These are phyloP conservation scores for Numenius phaeopus DNA, from an alignment of 2,797 vertebrate species.

Conservation along the genomic window DNA sequence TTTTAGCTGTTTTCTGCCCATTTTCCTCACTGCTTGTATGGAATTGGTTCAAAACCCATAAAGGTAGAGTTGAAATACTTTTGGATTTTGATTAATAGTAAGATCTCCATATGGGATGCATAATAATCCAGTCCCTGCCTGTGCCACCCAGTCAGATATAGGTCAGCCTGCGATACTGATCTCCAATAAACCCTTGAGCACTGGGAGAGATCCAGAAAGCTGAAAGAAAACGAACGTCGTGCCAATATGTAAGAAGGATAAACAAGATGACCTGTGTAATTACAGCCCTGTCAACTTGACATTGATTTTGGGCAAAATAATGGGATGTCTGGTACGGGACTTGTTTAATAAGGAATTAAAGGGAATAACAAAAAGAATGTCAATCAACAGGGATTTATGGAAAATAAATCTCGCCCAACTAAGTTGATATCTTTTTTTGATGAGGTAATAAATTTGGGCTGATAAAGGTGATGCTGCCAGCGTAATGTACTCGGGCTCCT, in stretches of 20 bases:
- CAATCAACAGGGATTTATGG: constrained; percentile 61
- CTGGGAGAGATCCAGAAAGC: constrained; percentile 20
- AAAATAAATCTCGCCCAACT: constrained; percentile 41
- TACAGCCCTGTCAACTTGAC: constrained; percentile 40
- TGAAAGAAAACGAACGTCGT: not conserved
- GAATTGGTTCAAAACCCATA: not conserved
- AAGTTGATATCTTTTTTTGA: constrained; percentile 58
- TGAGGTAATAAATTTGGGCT: constrained; percentile 53
- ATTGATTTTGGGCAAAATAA: constrained; percentile 64
- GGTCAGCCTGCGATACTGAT: not conserved
- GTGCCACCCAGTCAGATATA: not conserved
- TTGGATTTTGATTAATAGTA: not conserved
- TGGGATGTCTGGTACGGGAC: constrained; percentile 38
- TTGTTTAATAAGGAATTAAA: constrained; percentile 70
- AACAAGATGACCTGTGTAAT: constrained; percentile 64
- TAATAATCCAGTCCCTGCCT: not conserved
- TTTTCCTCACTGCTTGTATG: not conserved
- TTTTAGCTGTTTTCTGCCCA: not conserved
- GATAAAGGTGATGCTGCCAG: constrained; percentile 41
- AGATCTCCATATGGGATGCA: not conserved
- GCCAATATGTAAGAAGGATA: constrained; percentile 46
- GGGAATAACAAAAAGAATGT: constrained; percentile 56
- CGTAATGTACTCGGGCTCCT: not conserved
- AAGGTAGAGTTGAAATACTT: not conserved
- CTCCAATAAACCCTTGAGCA: constrained; percentile 42